Evolutionary conservation across 1,140 invertebrate genomes (phyloP), one percentile per base, ranked within the genome.

Genomic region (Drosophila orosa): DNA sequence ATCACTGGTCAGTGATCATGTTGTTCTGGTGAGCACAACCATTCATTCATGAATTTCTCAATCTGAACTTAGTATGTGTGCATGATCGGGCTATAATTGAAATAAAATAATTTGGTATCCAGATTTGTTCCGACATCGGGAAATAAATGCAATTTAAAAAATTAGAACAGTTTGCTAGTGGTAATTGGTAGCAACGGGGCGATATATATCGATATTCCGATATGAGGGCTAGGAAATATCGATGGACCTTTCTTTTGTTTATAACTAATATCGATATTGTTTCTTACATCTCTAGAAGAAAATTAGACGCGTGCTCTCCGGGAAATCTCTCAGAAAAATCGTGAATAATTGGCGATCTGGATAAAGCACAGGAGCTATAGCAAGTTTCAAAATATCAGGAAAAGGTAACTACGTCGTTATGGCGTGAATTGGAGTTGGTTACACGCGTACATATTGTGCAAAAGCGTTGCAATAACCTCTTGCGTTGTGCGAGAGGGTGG

Each of bases 251-350:
- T 48, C 9, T 17, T 48, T 19, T 48, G 47, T 48, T 48, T 48
- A 48, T 48, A 29, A 29, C 13, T 17, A 29, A 29, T 29, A 48
- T 17, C 47, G 47, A 48, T 13, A 48, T 19, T 1, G n/a, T 9
- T 24, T 45, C 45, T 47, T n/a, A 7, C 47, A 17, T 48, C 47
- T 48, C 47, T 48, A 48, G n/a, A 29, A 3, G 48, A 52, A 52
- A 52, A 52, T 54, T 56, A 13, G 63, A 67, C 63, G 65, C 65
- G 65, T 68, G 65, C 61, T 68, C 60, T 68, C n/a, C 19, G 44
- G 29, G 13, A 13, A 62, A 45, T 13, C 60, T 62, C 22, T 68
- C 65, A 17, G 22, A 54, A 68, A 65, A 68, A 66, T 33, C 29
- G 24, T 33, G 60, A 4, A 1, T 52, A 44, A 40, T 17, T 39